Base-by-base conservation (phyloP, 2,888 invertebrate species). In the Pyrrhosoma nymphula region DNA sequence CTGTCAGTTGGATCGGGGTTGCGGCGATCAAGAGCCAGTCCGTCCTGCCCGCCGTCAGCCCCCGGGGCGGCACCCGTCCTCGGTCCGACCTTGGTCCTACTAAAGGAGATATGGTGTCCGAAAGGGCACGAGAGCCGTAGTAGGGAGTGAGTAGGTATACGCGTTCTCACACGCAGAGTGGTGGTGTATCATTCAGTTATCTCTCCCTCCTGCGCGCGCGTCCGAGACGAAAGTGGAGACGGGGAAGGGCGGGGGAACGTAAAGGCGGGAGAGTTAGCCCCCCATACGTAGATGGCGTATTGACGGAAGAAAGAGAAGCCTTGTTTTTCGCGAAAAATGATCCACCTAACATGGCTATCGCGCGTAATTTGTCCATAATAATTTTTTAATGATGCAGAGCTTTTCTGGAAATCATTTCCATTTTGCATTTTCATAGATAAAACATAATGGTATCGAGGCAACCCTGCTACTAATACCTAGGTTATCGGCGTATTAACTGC, bases 21-120 rank as follows among this genome's bases (percentile, higher is more conserved):
- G 47, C 82, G 82, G 82, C 35, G 82, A 82, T 82, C 82, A 35
- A 35, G 82, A 82, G 82, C 69, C 69, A 23, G 69, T 69, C 69
- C n/a, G n/a, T n/a, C n/a, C n/a, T n/a, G n/a, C n/a, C 69, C 26
- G 60, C 60, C 30, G 63, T 35, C 63, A 0, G 47, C 93, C 93
- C 93, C 69, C 91, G 12, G n/a, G 82, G 82, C 30, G 35, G 91
- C 91, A 26, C 30, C 30, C 75, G 93, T 75, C 93, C 93, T 93
- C 93, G 93, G 93, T 69, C 93, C 93, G 93, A 93, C 93, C 93
- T 93, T 93, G 93, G 47, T 93, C 93, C 69, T 26, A 93, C 93
- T 93, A 93, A 93, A 39, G 47, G 69, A 75, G 39, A 69, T 23
- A 63, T 47, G 91, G 60, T 18, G 69, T 69, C 69, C 47, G 26